A percentile compares a stretch with the other conserved stretches of the same genome.
Evolutionary conservation across 2,113 vertebrate genomes (phyloP).

Genomic region (Puntigrus tetrazona): DNA sequence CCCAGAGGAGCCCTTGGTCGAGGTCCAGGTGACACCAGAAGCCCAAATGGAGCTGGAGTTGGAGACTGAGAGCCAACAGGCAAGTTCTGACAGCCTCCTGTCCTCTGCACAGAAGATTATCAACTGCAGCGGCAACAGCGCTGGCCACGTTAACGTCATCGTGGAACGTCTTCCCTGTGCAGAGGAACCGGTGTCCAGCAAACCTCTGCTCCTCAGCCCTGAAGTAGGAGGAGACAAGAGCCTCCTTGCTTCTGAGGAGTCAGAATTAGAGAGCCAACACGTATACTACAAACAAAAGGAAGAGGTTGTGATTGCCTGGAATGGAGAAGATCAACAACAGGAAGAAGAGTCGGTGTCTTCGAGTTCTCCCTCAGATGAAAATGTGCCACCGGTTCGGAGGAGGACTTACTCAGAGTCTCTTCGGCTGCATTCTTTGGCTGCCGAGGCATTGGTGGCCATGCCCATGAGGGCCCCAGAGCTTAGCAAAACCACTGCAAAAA

Average conservation of each 20-base stretch:
- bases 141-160: slow-evolving; percentile 95
- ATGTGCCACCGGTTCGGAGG: slow-evolving; percentile 85
- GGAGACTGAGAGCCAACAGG: slow-evolving; percentile 65
- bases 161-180: slow-evolving; percentile 92
- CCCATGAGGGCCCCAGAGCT: slow-evolving; percentile 87
- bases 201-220: slow-evolving; percentile 80
- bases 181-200: slow-evolving; percentile 80
- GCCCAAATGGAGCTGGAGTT: slow-evolving; percentile 77
- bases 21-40: slow-evolving; percentile 78
- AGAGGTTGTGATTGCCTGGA: slow-evolving; percentile 79
- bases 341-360: slow-evolving; percentile 34
- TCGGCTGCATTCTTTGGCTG: slow-evolving; percentile 90
- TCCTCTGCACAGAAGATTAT: slow-evolving; percentile 97
- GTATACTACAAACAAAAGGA: slow-evolving; percentile 64
- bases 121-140: slow-evolving; percentile 86
- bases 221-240: slow-evolving; percentile 76
- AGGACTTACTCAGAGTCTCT: slow-evolving; percentile 95
- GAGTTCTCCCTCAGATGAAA: slow-evolving; percentile 78
- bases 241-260: slow-evolving; percentile 59
- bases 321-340: slow-evolving; percentile 67
- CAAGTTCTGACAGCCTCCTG: slow-evolving; percentile 83
- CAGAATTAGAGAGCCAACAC: slow-evolving; percentile 29
- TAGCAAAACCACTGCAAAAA: slow-evolving; percentile 71
- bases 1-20: slow-evolving; percentile 76
- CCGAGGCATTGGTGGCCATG: slow-evolving; percentile 94